Percentiles rank a stretch among this genome's conserved stretches.
Conservation (phyloP, 1,140 invertebrate species). For the Pseudoatta argentina region DNA sequence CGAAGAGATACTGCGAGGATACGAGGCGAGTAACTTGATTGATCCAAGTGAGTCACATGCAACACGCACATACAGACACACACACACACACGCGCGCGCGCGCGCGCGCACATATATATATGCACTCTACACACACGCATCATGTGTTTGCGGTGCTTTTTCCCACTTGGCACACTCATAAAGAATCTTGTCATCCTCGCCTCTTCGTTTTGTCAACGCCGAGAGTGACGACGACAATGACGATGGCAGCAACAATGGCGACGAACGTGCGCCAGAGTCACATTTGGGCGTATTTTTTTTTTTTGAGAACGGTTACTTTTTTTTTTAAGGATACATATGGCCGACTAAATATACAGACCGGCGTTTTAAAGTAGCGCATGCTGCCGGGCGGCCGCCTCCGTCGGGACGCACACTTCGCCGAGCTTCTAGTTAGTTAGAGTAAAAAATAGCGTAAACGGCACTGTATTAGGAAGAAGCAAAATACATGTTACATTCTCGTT, state of each 20-base stretch:
- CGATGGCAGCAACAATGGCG: not conserved
- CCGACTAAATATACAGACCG: conserved; percentile 69
- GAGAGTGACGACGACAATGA: not conserved
- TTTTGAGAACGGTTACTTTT: conserved; percentile 15
- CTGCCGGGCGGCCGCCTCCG: conserved; percentile 72
- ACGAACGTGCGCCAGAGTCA: conserved; percentile 55
- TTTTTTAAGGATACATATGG: conserved; percentile 72
- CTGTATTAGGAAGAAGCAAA: conserved; percentile 87
- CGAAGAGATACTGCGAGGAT: too few relatives aligned
- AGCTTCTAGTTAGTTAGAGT: conserved; percentile 84
- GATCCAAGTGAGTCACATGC: too few relatives aligned
- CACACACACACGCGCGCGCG: too few relatives aligned
- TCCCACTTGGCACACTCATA: not conserved
- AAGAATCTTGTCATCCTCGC: not conserved
- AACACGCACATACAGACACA: too few relatives aligned
- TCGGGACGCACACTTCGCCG: conserved; percentile 63
- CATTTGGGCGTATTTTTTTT: conserved; percentile 28
- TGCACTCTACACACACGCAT: not conserved
- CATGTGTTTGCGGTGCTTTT: not conserved
- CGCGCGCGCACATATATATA: too few relatives aligned
- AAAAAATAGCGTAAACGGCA: conserved; percentile 87
- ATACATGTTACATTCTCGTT: conserved; percentile 86
- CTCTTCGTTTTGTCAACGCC: not conserved
- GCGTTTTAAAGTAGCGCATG: conserved; percentile 75
- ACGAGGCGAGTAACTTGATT: too few relatives aligned